Percentiles rank a stretch among this genome's conserved stretches.
These are phyloP conservation scores for Dynastes grantii DNA, from an alignment of 2,888 invertebrate species.

Conservation along the genomic window DNA sequence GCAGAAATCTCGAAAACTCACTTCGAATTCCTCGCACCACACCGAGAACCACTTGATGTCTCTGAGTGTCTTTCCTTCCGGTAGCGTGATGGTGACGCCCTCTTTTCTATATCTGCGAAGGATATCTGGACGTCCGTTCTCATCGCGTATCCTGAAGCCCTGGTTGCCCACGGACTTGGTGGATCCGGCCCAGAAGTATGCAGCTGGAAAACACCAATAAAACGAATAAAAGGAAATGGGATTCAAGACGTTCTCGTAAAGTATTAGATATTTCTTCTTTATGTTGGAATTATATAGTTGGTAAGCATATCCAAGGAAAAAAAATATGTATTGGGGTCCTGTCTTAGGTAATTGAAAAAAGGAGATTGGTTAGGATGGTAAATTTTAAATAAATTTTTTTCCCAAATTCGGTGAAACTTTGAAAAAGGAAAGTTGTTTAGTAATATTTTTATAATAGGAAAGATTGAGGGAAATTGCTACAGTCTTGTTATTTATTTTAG, in stretches of 20 bases:
- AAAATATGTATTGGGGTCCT: too few relatives aligned
- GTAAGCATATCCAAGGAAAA: too few relatives aligned
- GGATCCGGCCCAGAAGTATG: constrained; percentile 91
- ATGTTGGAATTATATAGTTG: too few relatives aligned
- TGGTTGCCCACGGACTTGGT: constrained; percentile 78
- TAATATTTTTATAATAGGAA: too few relatives aligned
- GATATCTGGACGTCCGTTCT: constrained; percentile 85
- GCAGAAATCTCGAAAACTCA: constrained; percentile 64
- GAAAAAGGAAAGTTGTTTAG: too few relatives aligned
- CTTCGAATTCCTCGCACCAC: constrained; percentile 93
- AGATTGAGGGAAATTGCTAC: too few relatives aligned
- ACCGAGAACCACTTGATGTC: constrained; percentile 92
- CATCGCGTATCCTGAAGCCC: constrained; percentile 86
- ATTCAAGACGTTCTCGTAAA: background rate
- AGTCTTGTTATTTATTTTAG: too few relatives aligned
- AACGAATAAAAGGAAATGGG: constrained; percentile 1
- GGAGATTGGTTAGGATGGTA: too few relatives aligned
- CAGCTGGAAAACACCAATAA: constrained; percentile 75
- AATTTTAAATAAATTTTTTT: too few relatives aligned
- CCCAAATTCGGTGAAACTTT: too few relatives aligned
- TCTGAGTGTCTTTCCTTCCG: constrained; percentile 87
- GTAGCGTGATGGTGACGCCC: constrained; percentile 87
- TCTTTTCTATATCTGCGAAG: constrained; percentile 87
- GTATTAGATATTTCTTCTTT: too few relatives aligned
- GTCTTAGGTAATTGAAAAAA: too few relatives aligned